These are phyloP conservation scores for Strigamia transsilvanica DNA, from an alignment of 2,888 invertebrate genomes.

Conservation along the genomic window DNA sequence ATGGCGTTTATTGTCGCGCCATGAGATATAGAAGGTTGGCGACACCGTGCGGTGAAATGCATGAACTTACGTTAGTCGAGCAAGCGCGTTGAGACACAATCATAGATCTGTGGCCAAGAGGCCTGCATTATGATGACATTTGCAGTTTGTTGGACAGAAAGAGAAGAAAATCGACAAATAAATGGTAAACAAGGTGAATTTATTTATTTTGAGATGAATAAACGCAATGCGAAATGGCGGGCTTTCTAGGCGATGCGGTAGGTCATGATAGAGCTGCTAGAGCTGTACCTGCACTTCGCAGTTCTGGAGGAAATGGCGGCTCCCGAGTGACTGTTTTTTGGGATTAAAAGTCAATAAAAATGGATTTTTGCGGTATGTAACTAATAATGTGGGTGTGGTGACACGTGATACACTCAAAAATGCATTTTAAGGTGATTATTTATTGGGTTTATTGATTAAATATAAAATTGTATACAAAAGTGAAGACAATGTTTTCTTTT, in stretches of 20 bases:
- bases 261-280: too few species aligned
- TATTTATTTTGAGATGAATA: not conserved
- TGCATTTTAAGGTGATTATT: not conserved
- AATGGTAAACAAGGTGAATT: not conserved
- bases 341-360: not conserved
- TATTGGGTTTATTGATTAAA: too few species aligned
- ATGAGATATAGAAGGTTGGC: too few species aligned
- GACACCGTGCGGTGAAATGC: too few species aligned
- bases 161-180: not conserved
- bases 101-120: too few species aligned
- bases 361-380: not conserved
- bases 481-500: not conserved
- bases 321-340: not conserved
- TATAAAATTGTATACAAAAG: not conserved
- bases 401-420: not conserved
- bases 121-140: not conserved
- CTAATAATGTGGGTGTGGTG: conserved; percentile 18
- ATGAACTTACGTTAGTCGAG: too few species aligned
- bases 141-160: not conserved
- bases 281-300: not conserved
- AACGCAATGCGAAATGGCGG: not conserved
- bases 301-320: not conserved
- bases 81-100: too few species aligned
- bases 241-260: not conserved
- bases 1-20: too few species aligned